These are phyloP conservation scores for Nesoenas mayeri DNA, from an alignment of 2,113 vertebrate genomes.

Conservation along the genomic window DNA sequence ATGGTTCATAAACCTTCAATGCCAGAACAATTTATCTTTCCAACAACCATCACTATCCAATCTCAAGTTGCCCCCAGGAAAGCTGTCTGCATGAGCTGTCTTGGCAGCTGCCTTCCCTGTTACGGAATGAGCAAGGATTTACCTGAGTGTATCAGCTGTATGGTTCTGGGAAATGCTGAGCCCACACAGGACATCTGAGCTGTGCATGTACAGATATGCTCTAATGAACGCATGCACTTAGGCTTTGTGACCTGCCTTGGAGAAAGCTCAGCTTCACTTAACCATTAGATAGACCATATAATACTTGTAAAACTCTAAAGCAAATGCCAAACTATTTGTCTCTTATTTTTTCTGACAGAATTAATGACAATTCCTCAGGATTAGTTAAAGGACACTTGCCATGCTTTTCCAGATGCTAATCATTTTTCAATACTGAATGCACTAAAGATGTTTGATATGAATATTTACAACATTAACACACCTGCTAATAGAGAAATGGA, in stretches of 20 bases:
- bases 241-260: not conserved
- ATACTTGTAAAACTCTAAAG: not conserved
- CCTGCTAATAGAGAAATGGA: not conserved
- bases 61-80: not conserved
- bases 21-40: constrained; percentile 25
- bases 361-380: not conserved
- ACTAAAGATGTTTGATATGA: not conserved
- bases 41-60: not conserved
- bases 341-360: not conserved
- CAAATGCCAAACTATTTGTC: not conserved
- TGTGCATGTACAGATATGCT: not conserved
- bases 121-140: not conserved
- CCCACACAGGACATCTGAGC: not conserved
- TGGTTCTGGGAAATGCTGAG: not conserved
- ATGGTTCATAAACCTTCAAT: not conserved
- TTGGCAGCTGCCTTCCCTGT: not conserved
- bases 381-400: not conserved
- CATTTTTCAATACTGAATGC: not conserved
- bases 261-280: not conserved
- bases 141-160: not conserved
- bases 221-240: not conserved
- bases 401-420: not conserved
- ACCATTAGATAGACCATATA: not conserved
- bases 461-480: not conserved
- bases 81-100: not conserved